Evolutionary conservation across 2,888 invertebrate species (phyloP).

Genomic region (Hypsopygia costalis): DNA sequence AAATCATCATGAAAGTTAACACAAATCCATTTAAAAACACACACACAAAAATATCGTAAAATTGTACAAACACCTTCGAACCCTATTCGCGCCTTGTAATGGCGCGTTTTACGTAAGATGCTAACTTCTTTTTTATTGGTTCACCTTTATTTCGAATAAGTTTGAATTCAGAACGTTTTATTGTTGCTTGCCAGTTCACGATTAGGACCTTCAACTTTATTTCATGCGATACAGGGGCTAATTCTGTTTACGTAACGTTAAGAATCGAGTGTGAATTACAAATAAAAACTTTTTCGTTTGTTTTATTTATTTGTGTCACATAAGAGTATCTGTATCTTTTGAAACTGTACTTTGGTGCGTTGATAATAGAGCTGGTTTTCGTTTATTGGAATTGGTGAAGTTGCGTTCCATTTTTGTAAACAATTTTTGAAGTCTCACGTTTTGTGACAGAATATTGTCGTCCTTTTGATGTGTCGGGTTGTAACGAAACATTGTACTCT

Average conservation of each 20-base stretch:
- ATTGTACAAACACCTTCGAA: constrained; percentile 44
- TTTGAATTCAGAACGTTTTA: constrained; percentile 73
- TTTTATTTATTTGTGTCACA: constrained; percentile 25
- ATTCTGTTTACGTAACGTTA: constrained; percentile 23
- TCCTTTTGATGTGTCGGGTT: constrained; percentile 61
- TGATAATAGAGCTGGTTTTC: constrained; percentile 23
- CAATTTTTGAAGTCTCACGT: constrained; percentile 50
- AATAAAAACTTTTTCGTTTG: constrained; percentile 64
- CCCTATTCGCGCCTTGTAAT: constrained; percentile 53
- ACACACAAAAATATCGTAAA: constrained; percentile 18
- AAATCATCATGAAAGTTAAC: constrained; percentile 3
- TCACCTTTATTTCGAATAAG: constrained; percentile 74
- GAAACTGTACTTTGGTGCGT: constrained; percentile 11
- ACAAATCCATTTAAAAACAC: constrained; percentile 8
- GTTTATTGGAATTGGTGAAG: constrained; percentile 7
- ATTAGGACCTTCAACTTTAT: constrained; percentile 27
- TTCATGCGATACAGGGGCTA: constrained; percentile 22
- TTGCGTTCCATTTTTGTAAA: constrained; percentile 27
- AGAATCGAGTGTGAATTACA: constrained; percentile 55
- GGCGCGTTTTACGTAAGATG: constrained; percentile 65
- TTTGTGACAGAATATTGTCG: constrained; percentile 61
- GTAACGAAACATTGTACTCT: constrained; percentile 57
- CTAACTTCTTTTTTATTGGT: constrained; percentile 77
- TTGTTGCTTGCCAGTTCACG: constrained; percentile 30
- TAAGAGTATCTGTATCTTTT: constrained; percentile 24